phyloP scores from a whole-genome alignment of 2,113 vertebrate species.

The Scopus umbretta region DNA sequence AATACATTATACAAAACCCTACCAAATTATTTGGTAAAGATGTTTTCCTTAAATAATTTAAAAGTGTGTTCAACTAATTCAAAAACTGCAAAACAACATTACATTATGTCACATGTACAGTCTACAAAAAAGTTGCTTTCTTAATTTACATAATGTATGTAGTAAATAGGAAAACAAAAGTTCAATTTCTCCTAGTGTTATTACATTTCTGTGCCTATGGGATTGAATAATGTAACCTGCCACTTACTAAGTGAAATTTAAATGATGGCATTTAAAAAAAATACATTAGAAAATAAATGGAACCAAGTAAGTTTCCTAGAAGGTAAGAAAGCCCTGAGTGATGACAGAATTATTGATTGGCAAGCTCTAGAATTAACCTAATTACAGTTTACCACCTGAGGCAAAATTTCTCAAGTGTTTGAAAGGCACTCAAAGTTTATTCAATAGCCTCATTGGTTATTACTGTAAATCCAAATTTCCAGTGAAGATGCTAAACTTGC shows the following conservation, averaged over 20 bases:
- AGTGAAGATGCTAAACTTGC: slow-evolving; percentile 60
- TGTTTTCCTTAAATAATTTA: slow-evolving; percentile 78
- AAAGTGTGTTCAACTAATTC: slow-evolving; percentile 76
- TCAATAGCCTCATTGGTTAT: slow-evolving; percentile 49
- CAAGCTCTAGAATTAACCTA: slow-evolving; percentile 67
- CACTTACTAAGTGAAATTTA: slow-evolving; percentile 82
- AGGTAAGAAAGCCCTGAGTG: slow-evolving; percentile 78
- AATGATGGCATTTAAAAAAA: slow-evolving; percentile 75
- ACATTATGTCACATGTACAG: slow-evolving; percentile 76
- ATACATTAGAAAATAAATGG: slow-evolving; percentile 61
- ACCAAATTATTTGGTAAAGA: slow-evolving; percentile 76
- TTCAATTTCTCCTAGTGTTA: slow-evolving; percentile 70
- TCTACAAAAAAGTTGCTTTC: slow-evolving; percentile 76
- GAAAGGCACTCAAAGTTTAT: slow-evolving; percentile 75
- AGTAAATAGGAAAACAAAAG: slow-evolving; percentile 74
- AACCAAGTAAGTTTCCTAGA: slow-evolving; percentile 66
- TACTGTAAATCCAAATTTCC: slow-evolving; percentile 61
- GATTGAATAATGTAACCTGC: slow-evolving; percentile 75
- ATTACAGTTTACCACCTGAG: slow-evolving; percentile 69
- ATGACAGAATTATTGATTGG: slow-evolving; percentile 67
- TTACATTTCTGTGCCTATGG: slow-evolving; percentile 72
- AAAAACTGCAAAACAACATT: slow-evolving; percentile 78
- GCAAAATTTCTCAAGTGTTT: slow-evolving; percentile 69
- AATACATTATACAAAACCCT: slow-evolving; percentile 75
- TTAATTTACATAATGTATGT: slow-evolving; percentile 77